Conservation (phyloP, 2,113 vertebrate species). For the Channa maculata region DNA sequence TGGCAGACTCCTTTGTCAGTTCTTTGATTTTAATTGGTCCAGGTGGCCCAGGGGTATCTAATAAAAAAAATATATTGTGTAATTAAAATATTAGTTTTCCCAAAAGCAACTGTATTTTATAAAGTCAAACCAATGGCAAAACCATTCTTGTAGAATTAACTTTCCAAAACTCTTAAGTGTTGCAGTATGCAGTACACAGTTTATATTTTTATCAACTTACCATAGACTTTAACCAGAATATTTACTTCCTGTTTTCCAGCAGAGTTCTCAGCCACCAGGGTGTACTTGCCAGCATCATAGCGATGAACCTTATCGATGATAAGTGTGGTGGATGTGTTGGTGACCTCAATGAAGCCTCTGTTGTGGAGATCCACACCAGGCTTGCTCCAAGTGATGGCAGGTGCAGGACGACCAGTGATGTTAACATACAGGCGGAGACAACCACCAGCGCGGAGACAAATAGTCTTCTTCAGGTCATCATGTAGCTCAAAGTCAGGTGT, state of each 20-base stretch:
- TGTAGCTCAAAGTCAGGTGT: constrained; percentile 95
- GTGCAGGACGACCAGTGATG: constrained; percentile 91
- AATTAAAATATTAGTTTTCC: background rate
- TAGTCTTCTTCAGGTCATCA: constrained; percentile 95
- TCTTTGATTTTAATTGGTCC: constrained; percentile 93
- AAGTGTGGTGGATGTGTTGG: constrained; percentile 89
- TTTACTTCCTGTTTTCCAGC: constrained; percentile 96
- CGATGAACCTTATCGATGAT: constrained; percentile 96
- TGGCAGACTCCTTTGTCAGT: constrained; percentile 90
- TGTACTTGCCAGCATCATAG: constrained; percentile 96
- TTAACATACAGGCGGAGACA: constrained; percentile 91
- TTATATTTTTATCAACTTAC: constrained; percentile 78
- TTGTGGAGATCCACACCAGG: constrained; percentile 90
- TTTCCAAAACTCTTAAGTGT: background rate
- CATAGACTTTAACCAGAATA: constrained; percentile 95
- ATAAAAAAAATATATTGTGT: background rate
- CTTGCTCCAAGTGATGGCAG: constrained; percentile 93
- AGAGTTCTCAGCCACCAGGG: constrained; percentile 93
- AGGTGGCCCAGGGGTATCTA: constrained; percentile 96
- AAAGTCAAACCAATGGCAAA: background rate
- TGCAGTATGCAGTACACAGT: background rate
- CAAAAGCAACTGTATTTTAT: background rate
- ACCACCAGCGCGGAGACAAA: constrained; percentile 93
- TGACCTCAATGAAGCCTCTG: constrained; percentile 94
- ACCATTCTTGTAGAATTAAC: background rate